Percentiles rank a stretch among this genome's conserved stretches.
Conservation (phyloP, 1,140 invertebrate genomes). For the Nixonia krombeini region DNA sequence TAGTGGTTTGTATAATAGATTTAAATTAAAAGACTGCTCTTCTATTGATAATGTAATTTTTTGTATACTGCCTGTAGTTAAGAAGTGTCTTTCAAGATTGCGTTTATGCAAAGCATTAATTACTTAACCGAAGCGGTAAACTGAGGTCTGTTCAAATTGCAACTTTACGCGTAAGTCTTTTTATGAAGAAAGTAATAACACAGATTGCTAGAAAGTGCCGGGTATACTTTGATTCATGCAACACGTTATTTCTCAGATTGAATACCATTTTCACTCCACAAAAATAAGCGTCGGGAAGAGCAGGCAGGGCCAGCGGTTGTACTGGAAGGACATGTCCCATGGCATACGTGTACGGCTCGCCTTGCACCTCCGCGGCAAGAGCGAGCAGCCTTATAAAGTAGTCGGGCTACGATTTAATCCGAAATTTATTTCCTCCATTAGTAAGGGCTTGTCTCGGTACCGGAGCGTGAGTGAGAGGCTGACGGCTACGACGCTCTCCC, state of each 20-base stretch:
- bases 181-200: too few species aligned
- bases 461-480: slow-evolving; percentile 68
- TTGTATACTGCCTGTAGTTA: too few species aligned
- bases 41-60: too few species aligned
- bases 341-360: slow-evolving; percentile 35
- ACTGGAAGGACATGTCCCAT: slow-evolving; percentile 41
- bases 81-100: too few species aligned
- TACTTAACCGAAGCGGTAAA: too few species aligned
- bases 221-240: background rate
- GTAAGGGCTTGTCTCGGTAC: slow-evolving; percentile 70
- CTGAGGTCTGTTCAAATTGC: too few species aligned
- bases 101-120: too few species aligned
- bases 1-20: too few species aligned
- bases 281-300: slow-evolving; percentile 29
- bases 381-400: slow-evolving; percentile 66
- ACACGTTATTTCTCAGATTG: background rate
- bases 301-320: slow-evolving; percentile 24
- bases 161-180: too few species aligned
- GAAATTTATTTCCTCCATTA: slow-evolving; percentile 73
- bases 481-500: slow-evolving; percentile 58
- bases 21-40: too few species aligned
- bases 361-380: slow-evolving; percentile 36
- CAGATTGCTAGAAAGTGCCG: background rate
- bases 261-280: slow-evolving; percentile 19
- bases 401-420: slow-evolving; percentile 72